Percentiles rank a stretch among this genome's conserved stretches.
These are phyloP conservation scores for Danio albolineatus DNA, from an alignment of 2,797 vertebrate genomes.

Conservation along the genomic window DNA sequence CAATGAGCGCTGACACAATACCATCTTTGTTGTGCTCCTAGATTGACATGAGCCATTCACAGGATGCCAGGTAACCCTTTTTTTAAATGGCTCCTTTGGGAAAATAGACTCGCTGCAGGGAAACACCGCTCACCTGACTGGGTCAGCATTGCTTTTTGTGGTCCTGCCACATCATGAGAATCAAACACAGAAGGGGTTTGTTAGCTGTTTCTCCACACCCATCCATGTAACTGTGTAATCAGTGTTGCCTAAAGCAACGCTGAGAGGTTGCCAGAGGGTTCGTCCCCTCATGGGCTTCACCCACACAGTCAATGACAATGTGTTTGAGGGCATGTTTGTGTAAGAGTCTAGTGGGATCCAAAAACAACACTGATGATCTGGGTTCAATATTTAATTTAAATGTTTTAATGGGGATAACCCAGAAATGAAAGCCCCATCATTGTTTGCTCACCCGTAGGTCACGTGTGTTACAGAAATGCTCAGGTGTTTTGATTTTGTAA, in stretches of 20 bases:
- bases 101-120: not conserved
- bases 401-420: not conserved
- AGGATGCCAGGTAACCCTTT: not conserved
- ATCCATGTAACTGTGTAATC: constrained; percentile 16
- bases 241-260: constrained; percentile 6
- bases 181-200: not conserved
- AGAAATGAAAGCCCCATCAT: too few relatives aligned
- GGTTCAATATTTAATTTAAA: not conserved
- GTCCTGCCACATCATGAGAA: not conserved
- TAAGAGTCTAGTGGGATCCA: not conserved
- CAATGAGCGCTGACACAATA: too few relatives aligned
- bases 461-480: too few relatives aligned
- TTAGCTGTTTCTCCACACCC: not conserved
- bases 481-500: too few relatives aligned
- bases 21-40: not conserved
- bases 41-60: not conserved
- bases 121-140: not conserved
- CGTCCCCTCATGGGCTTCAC: not conserved
- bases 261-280: constrained; percentile 8
- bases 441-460: too few relatives aligned
- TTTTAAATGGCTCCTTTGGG: not conserved
- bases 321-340: too few relatives aligned
- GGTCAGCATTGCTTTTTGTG: not conserved
- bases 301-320: too few relatives aligned
- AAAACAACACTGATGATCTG: not conserved